Evolutionary conservation across 2,888 invertebrate species (phyloP).

Genomic region (Hirtodrosophila duncani): DNA sequence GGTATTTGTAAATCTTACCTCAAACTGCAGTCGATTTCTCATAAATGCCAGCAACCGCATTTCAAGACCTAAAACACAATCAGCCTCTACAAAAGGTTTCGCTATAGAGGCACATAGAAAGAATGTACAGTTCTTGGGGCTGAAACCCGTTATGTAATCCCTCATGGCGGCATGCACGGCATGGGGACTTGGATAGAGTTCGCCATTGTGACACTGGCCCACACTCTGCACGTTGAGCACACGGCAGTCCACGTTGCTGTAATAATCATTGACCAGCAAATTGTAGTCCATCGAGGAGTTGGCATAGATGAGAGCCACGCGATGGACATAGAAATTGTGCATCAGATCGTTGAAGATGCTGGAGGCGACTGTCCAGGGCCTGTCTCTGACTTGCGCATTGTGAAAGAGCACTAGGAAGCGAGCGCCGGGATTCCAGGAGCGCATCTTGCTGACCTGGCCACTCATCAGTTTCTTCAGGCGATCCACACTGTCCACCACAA

Average conservation of each 20-base stretch:
- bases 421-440: conserved; percentile 77
- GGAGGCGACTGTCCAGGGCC: conserved; percentile 50
- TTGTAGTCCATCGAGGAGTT: conserved; percentile 63
- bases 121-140: conserved; percentile 79
- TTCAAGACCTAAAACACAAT: conserved; percentile 77
- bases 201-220: conserved; percentile 65
- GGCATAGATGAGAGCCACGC: conserved; percentile 73
- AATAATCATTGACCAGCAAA: conserved; percentile 73
- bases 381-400: conserved; percentile 48
- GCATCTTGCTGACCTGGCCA: conserved; percentile 54
- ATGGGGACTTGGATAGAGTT: conserved; percentile 34
- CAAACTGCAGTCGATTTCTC: conserved; percentile 72
- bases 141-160: conserved; percentile 46
- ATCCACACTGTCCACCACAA: conserved; percentile 67
- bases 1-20: conserved; percentile 60
- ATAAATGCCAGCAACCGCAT: conserved; percentile 78
- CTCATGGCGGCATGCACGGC: conserved; percentile 41
- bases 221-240: conserved; percentile 54
- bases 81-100: conserved; percentile 80
- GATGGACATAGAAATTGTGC: conserved; percentile 66
- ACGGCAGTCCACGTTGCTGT: conserved; percentile 66
- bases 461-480: conserved; percentile 54
- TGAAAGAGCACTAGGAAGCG: conserved; percentile 75
- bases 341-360: conserved; percentile 67
- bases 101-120: conserved; percentile 79